Base-by-base conservation (phyloP, 1,140 invertebrate genomes). In the Kradibia gibbosae region DNA sequence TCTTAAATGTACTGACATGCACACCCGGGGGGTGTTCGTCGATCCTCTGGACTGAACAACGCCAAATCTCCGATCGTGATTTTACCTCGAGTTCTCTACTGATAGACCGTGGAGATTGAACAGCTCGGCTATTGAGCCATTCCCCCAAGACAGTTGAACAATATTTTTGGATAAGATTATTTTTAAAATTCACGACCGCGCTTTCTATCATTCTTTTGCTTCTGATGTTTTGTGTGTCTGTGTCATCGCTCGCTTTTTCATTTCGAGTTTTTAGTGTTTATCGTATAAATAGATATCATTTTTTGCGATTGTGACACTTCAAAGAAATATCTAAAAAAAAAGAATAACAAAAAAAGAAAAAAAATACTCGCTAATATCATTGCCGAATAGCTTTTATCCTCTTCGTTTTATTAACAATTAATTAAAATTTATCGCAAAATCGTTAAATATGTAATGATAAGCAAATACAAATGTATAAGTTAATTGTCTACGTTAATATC, bases 101-200 rank as follows among this genome's bases (percentile, higher is more conserved):
- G 11, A 28, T 31, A 31, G 57, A 31, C 31, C 13, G 1, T 31
- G 57, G 7, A 13, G 28, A 0, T 0, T 31, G 3, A 31, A 60
- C 1, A 31, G 8, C 28, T 60, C 2, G 3, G 25, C 3, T 11
- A n/a, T 1, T 13, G 25, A 17, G 50, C 15, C n/a, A 60, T 60
- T 0, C 11, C n/a, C 25, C 3, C 25, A 60, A 1, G 25, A 57
- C n/a, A 57, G 53, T 57, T 25, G 53, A 57, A 25, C 53, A 57
- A 57, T n/a, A 57, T 57, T 57, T 57, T 60, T 60, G 57, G 13
- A 60, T 60, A 15, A 60, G 22, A 55, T 55, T 60, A 60, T 60
- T 60, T 60, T 60, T 60, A 60, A 60, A 22, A 28, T 60, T 60
- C 4, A 28, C 57, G 13, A 7, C 8, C n/a, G 22, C 25, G 7